These are phyloP conservation scores for Lophochroa leadbeateri DNA, from an alignment of 2,113 vertebrate genomes.

Conservation along the genomic window DNA sequence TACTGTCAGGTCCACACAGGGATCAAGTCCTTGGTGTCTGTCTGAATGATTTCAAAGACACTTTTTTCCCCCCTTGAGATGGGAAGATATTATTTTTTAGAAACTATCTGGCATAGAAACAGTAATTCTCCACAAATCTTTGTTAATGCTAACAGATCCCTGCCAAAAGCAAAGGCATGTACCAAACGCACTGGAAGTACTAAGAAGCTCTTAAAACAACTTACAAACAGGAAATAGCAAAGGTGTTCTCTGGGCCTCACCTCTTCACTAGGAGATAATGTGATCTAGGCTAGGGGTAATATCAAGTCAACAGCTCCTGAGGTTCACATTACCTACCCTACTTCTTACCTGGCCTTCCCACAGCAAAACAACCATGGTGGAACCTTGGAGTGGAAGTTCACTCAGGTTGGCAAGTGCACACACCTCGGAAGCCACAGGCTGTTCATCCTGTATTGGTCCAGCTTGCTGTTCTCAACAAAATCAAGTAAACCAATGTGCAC, in stretches of 20 bases:
- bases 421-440: neutral
- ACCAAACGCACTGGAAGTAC: accelerated
- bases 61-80: neutral
- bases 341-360: neutral
- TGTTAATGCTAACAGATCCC: neutral
- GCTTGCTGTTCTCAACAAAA: neutral
- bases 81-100: neutral
- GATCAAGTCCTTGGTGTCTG: neutral
- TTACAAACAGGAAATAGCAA: accelerated
- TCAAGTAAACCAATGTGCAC: neutral
- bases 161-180: neutral
- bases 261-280: neutral
- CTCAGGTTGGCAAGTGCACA: accelerated
- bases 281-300: neutral
- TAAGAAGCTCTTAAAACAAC: neutral
- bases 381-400: neutral
- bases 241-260: neutral
- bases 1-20: neutral
- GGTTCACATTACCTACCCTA: neutral
- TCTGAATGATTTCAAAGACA: neutral
- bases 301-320: neutral
- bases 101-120: neutral
- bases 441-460: neutral
- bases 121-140: neutral
- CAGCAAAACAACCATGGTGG: accelerated